Evolutionary conservation across 2,113 vertebrate species (phyloP).

Genomic region (Paramormyrops kingsleyae): DNA sequence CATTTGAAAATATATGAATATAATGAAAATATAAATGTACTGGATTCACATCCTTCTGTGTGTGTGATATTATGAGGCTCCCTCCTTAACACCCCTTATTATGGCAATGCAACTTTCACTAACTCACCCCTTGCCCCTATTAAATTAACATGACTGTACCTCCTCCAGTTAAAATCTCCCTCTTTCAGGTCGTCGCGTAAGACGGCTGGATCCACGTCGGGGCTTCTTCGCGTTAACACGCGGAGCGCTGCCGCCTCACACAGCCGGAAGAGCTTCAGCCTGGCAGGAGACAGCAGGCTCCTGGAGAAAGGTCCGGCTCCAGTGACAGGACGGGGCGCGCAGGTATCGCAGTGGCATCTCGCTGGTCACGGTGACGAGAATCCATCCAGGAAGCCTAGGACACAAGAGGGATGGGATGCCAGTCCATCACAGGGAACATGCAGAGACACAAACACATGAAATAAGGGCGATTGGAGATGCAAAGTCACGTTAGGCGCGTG

Average conservation of each 20-base stretch:
- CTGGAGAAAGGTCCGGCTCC: slow-evolving; percentile 36
- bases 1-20: not conserved
- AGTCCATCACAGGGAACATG: not conserved
- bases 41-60: not conserved
- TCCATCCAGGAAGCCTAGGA: not conserved
- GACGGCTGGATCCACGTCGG: slow-evolving; percentile 33
- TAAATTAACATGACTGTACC: not conserved
- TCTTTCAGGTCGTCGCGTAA: slow-evolving; percentile 27
- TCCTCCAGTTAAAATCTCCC: not conserved
- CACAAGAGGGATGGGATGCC: not conserved
- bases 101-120: not conserved
- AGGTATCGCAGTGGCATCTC: slow-evolving; percentile 23
- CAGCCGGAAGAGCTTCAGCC: slow-evolving; percentile 32
- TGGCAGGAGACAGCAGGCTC: slow-evolving; percentile 33
- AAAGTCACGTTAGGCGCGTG: not conserved
- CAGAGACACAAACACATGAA: not conserved
- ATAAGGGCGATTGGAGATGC: not conserved
- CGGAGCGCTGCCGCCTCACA: slow-evolving; percentile 13
- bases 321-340: slow-evolving; percentile 20
- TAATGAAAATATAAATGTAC: not conserved
- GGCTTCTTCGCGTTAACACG: slow-evolving; percentile 13
- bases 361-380: not conserved
- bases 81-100: not conserved
- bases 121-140: not conserved
- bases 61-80: not conserved